These are phyloP conservation scores for Podilymbus podiceps DNA, from an alignment of 2,113 vertebrate genomes.

Conservation along the genomic window DNA sequence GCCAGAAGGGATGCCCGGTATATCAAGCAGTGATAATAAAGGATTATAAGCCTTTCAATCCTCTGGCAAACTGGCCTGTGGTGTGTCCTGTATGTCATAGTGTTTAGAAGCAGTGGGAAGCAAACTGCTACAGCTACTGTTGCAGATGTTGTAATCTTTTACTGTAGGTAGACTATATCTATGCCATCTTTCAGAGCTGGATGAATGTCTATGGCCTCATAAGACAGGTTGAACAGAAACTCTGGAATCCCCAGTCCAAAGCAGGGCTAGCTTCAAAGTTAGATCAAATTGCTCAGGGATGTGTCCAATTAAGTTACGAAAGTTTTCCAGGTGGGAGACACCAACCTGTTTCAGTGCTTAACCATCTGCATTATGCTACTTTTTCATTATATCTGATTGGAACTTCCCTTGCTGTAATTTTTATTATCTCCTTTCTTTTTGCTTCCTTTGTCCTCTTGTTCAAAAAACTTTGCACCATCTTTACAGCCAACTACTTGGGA, in stretches of 20 bases:
- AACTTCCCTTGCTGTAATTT: neutral
- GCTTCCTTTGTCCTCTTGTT: neutral
- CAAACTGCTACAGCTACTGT: neutral
- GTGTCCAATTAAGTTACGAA: neutral
- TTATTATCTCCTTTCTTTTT: neutral
- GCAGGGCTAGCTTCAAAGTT: neutral
- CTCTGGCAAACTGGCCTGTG: neutral
- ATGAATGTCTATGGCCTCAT: neutral
- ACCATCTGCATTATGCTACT: neutral
- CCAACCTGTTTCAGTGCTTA: neutral
- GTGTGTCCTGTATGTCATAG: neutral
- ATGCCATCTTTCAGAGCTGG: neutral
- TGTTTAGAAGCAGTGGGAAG: neutral
- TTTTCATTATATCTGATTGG: neutral
- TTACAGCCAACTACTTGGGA: neutral
- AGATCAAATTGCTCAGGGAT: neutral
- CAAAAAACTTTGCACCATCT: neutral
- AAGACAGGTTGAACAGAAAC: neutral
- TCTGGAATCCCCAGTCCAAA: neutral
- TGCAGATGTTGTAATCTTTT: neutral
- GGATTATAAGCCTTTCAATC: neutral
- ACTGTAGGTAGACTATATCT: neutral
- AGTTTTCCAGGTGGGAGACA: neutral
- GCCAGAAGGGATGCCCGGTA: neutral
- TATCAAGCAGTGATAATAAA: neutral